Percentiles rank a stretch among this genome's conserved stretches.
phyloP scores from a whole-genome alignment of 1,140 invertebrate species.

The Hydropsyche tenuis region DNA sequence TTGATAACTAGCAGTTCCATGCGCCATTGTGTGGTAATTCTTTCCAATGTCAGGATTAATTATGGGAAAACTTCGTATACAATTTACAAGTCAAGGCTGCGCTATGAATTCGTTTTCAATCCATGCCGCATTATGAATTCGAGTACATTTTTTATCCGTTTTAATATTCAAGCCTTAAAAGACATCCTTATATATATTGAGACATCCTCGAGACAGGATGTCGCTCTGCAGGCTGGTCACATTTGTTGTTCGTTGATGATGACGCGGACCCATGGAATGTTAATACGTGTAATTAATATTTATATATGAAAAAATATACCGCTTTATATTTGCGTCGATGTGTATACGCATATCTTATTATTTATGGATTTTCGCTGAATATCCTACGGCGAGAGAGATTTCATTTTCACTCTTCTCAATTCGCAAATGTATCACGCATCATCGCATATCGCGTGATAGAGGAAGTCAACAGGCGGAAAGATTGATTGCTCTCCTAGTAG shows the following conservation, averaged over 20 bases:
- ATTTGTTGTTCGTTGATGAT: no score
- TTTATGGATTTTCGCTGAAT: neutral
- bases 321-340: neutral
- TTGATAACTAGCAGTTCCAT: neutral
- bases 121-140: no score
- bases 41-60: slow-evolving; percentile 38
- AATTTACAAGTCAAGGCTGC: no score
- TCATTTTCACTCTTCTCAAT: slow-evolving; percentile 10
- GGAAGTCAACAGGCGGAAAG: neutral
- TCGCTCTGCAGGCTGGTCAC: neutral
- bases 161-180: no score
- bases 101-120: no score
- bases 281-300: slow-evolving; percentile 23
- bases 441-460: slow-evolving; percentile 10
- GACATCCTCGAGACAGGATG: neutral
- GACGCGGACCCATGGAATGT: slow-evolving; percentile 2
- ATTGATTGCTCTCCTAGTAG: slow-evolving; percentile 10
- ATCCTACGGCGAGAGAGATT: neutral
- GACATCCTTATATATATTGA: no score
- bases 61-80: slow-evolving; percentile 23
- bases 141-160: slow-evolving; percentile 2
- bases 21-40: slow-evolving; percentile 35
- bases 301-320: neutral
- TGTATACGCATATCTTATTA: no score
- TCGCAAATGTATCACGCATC: slow-evolving; percentile 10